Evolutionary conservation across 2,888 invertebrate species (phyloP).

Genomic region (Folsomia candida): DNA sequence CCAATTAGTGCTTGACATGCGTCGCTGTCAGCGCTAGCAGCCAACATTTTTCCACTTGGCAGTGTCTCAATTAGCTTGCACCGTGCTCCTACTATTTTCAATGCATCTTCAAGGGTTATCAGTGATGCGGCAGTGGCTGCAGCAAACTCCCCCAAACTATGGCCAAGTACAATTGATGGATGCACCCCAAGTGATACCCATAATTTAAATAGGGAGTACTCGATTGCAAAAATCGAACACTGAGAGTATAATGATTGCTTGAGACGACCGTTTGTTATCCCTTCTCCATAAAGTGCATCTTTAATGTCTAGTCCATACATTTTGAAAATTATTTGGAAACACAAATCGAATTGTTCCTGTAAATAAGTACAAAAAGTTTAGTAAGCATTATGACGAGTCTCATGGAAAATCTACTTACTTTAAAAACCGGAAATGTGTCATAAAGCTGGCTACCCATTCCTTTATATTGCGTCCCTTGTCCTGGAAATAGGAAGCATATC

Average conservation of each 20-base stretch:
- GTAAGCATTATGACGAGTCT: no score
- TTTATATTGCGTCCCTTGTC: no score
- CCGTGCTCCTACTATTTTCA: no score
- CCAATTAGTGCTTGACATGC: no score
- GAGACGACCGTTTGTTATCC: background rate
- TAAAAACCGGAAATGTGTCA: no score
- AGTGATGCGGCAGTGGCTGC: slow-evolving; percentile 29
- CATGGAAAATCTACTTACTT: no score
- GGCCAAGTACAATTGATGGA: slow-evolving; percentile 28
- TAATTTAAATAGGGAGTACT: slow-evolving; percentile 16
- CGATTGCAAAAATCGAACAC: slow-evolving; percentile 20
- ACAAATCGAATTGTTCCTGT: background rate
- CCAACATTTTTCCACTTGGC: slow-evolving; percentile 17
- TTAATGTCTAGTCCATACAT: background rate
- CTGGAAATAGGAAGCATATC: no score
- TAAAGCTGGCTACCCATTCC: slow-evolving; percentile 7
- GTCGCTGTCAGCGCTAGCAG: background rate
- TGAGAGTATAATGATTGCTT: slow-evolving; percentile 24
- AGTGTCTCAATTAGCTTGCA: slow-evolving; percentile 16
- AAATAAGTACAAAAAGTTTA: background rate
- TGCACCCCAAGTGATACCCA: no score
- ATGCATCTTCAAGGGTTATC: no score
- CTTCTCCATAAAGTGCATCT: no score
- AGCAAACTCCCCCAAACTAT: slow-evolving; percentile 26
- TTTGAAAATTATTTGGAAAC: background rate